Base-by-base conservation (phyloP, 2,113 vertebrate genomes). In the Sus scrofa region DNA sequence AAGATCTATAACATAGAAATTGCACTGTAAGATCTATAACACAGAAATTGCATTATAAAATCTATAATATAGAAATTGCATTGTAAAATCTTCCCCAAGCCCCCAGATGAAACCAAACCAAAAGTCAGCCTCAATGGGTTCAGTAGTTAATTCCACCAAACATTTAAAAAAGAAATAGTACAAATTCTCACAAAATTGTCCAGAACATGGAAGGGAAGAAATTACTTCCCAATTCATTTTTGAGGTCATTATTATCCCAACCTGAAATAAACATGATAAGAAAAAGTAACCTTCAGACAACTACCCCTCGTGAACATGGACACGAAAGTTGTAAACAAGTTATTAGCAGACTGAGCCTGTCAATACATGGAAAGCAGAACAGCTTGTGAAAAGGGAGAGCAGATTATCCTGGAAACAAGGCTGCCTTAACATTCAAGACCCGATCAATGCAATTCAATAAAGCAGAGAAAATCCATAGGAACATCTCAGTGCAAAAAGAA, bases 161-260 rank as follows among this genome's bases (percentile, higher is more conserved):
- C 34, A 85, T 37, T 56, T 65, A 78, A 87, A 71, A 50, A 81
- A 67, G 8, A 93, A 93, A 82, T 75, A 60, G 86, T 62, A 68
- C 52, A 83, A 18, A 60, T n/a, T 83, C 50, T 95, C 79, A 93
- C 39, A 86, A 73, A 73, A 63, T 70, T 20, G 92, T 96, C 39
- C 83, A 73, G 54, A 95, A 93, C 70, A 89, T 56, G 27, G n/a
- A 82, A 97, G 52, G 79, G 77, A 96, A 96, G 62, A 62, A 89
- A 91, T 12, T 32, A 37, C 39, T 73, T 91, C 6, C 14, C 52
- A 30, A 34, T 67, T 58, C 37, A n/a, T 78, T 85, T 71, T 71
- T 81, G 86, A 91, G 54, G n/a, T 20, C 34, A 34, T 79, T 75
- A 62, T 56, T 73, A 58, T 34, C 13, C 70, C 83, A 79, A 73